A percentile compares a stretch with the other conserved stretches of the same genome.
phyloP scores from a whole-genome alignment of 2,888 invertebrate genomes.

The Pterostichus madidus region DNA sequence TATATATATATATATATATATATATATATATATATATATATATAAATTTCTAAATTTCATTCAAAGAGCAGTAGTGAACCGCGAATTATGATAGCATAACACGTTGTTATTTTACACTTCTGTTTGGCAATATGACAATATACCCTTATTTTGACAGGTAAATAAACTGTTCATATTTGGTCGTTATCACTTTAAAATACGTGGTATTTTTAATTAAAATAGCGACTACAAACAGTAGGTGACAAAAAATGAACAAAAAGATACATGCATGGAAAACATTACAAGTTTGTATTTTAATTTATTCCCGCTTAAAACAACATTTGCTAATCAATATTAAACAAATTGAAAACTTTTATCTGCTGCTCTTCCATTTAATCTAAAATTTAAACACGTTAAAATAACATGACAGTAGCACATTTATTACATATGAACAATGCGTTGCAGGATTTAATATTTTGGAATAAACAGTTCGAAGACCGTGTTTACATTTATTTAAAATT shows the following conservation, averaged over 20 bases:
- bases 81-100: no score
- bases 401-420: neutral
- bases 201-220: constrained; percentile 9
- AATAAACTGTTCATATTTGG: constrained; percentile 7
- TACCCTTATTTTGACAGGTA: constrained; percentile 5
- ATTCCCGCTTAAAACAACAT: constrained; percentile 6
- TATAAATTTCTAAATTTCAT: neutral
- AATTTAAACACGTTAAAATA: constrained; percentile 18
- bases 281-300: constrained; percentile 17
- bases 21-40: no score
- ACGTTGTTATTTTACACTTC: no score
- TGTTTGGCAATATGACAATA: neutral
- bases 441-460: neutral
- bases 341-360: constrained; percentile 34
- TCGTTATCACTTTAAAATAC: constrained; percentile 13
- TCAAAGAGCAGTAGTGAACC: neutral
- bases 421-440: constrained; percentile 22
- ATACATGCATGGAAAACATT: neutral
- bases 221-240: constrained; percentile 17
- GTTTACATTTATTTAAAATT: constrained; percentile 1
- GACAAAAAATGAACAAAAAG: neutral
- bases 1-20: no score
- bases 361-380: neutral
- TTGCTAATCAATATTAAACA: constrained; percentile 24
- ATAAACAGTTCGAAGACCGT: neutral